A percentile compares a stretch with the other conserved stretches of the same genome.
phyloP scores from a whole-genome alignment of 2,888 invertebrate species.

The Mythimna albipuncta region DNA sequence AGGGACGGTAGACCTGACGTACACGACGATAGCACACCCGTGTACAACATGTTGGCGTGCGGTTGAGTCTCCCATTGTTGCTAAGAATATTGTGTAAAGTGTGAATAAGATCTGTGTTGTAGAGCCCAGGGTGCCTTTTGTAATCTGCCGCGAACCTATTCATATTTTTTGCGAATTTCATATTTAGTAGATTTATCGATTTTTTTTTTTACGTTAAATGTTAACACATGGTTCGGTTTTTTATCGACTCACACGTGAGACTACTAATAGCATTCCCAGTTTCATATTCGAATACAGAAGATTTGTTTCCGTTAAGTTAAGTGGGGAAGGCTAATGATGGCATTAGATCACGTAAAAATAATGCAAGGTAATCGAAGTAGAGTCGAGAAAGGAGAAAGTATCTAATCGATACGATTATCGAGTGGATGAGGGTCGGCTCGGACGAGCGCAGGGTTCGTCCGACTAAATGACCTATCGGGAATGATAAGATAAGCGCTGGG shows the following conservation, averaged over 20 bases:
- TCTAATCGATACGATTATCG: slow-evolving; percentile 83
- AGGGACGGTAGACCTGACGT: slow-evolving; percentile 85
- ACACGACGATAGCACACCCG: slow-evolving; percentile 79
- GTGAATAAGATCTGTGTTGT: slow-evolving; percentile 82
- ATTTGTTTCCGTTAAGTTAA: slow-evolving; percentile 47
- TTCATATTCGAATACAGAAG: slow-evolving; percentile 31
- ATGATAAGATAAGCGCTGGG: slow-evolving; percentile 76
- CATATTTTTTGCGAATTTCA: slow-evolving; percentile 70
- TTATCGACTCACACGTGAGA: slow-evolving; percentile 49
- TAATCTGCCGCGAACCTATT: slow-evolving; percentile 73
- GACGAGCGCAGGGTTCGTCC: slow-evolving; percentile 72
- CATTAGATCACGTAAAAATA: slow-evolving; percentile 65
- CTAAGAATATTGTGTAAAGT: slow-evolving; percentile 83
- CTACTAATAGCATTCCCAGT: slow-evolving; percentile 25
- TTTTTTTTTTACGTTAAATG: slow-evolving; percentile 53
- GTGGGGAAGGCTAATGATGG: slow-evolving; percentile 55
- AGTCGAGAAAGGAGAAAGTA: slow-evolving; percentile 74
- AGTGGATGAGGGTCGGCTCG: slow-evolving; percentile 77
- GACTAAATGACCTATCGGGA: slow-evolving; percentile 73
- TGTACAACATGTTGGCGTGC: slow-evolving; percentile 82
- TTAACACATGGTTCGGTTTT: slow-evolving; percentile 56
- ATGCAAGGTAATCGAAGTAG: slow-evolving; percentile 64
- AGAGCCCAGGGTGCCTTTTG: slow-evolving; percentile 77
- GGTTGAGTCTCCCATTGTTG: slow-evolving; percentile 83
- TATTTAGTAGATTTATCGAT: slow-evolving; percentile 73